Evolutionary conservation across 2,797 vertebrate species (phyloP), one percentile per base, ranked within the genome.

Genomic region (Podargus strigoides): DNA sequence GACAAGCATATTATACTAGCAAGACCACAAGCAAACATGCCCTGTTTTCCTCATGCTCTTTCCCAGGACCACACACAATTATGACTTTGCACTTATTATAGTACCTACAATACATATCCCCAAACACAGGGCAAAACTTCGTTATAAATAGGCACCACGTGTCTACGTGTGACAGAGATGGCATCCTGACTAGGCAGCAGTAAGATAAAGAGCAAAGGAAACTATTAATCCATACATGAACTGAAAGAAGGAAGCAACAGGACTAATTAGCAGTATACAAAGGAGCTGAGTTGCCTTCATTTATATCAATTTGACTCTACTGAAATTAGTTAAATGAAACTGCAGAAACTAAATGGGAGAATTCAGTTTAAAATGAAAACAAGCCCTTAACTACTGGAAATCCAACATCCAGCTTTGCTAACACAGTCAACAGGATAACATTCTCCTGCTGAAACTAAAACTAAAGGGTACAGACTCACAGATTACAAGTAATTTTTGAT

Each of bases 61-160:
- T 47, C 17, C 19, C 21, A 44, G 79, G 19, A n/a, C 6, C 47
- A 75, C 23, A 55, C 10, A 62, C 30, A 82, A 69, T 26, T 42
- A 34, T 10, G 10, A 56, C 28, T 66, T 53, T 9, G 34, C 13
- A 24, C 7, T 72, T 46, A 14, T 3, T 36, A 24, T 1, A 75
- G 36, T n/a, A 8, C 32, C 58, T 69, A 30, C 42, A 58, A 41
- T 1, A 34, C 15, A 16, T 1, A 74, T 49, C 19, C 64, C 34
- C n/a, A 36, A 77, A 75, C 18, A 34, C 22, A 18, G 30, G 12
- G 62, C 6, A 67, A 63, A 74, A 7, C 22, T 64, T 58, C 28
- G 34, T 67, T 55, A n/a, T 4, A 20, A 73, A 53, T 1, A 76
- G 37, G 39, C 44, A 59, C 27, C 0, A 0, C 5, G 18, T 9